Evolutionary conservation across 2,888 invertebrate genomes (phyloP), one percentile per base, ranked within the genome.

Genomic region (Sipha maydis): DNA sequence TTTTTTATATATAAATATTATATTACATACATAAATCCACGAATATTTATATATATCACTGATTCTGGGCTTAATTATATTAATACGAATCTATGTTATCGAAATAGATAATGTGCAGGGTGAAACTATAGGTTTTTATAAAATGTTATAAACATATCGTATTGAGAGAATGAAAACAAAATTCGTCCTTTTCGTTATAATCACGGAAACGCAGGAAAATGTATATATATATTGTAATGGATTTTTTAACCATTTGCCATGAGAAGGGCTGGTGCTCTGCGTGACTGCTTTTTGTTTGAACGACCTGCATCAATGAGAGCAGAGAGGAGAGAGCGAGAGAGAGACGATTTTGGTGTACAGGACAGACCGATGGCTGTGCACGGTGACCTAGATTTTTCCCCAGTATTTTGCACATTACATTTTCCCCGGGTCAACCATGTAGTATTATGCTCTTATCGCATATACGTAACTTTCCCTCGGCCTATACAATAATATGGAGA

Each of bases 341-440:
- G 89, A 31, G 89, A 89, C 90, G 78, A 71, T 71, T 71, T 79
- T 56, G 71, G 71, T 78, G 71, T 38, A 54, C 69, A 54, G 34
- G 71, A 80, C 79, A 28, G 83, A 48, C 83, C 85, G 85, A 69
- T 54, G 78, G 71, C 85, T 78, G 56, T 38, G 85, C 80, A 75
- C 54, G 86, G 61, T 80, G 79, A 80, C 73, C 86, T 61, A 88
- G 73, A 80, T 79, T 79, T 79, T 79, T 56, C 54, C 71, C 54
- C 79, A 25, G 85, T 61, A 73, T 54, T 79, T 88, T 41, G 80
- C 80, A 41, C 86, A 71, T 85, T 67, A 76, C 67, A 48, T 77
- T 85, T 77, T 86, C 69, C 85, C 79, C 85, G 78, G 79, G 85
- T 75, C 85, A 86, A 86, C 71, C 71, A 38, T 71, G 71, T 79